Evolutionary conservation across 2,113 vertebrate species (phyloP).

Genomic region (Candoia aspera): DNA sequence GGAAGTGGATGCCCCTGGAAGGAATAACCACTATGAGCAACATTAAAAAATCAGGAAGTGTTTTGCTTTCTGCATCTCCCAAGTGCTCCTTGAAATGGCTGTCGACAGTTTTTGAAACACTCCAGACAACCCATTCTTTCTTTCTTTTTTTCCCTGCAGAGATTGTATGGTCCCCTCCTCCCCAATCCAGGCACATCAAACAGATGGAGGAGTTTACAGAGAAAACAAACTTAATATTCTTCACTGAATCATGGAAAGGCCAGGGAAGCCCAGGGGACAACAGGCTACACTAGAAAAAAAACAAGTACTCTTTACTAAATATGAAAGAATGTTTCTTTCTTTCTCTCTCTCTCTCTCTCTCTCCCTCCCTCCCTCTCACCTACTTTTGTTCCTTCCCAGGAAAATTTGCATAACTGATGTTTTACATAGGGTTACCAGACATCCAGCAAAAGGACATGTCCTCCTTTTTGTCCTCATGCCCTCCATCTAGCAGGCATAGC

Average conservation of each 20-base stretch:
- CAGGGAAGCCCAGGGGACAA: background rate
- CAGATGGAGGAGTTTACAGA: background rate
- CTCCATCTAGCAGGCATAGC: background rate
- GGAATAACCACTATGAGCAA: background rate
- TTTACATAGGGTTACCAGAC: no score
- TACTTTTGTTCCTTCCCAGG: background rate
- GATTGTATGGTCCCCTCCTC: background rate
- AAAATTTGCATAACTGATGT: no score
- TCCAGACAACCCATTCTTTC: background rate
- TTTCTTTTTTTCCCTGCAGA: background rate
- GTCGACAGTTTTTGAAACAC: conserved; percentile 3
- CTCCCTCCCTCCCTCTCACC: background rate
- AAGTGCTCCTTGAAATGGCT: background rate
- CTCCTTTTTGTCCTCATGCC: background rate
- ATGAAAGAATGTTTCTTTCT: background rate
- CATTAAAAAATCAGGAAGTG: background rate
- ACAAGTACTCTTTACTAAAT: no score
- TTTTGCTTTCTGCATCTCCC: background rate
- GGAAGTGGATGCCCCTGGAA: background rate
- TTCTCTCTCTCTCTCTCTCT: no score
- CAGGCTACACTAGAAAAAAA: background rate
- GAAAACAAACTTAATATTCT: background rate
- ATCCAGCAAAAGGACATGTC: background rate
- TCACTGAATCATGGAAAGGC: background rate
- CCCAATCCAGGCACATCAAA: background rate